These are phyloP conservation scores for Rhysida immarginata DNA, from an alignment of 1,140 invertebrate species.

Conservation along the genomic window DNA sequence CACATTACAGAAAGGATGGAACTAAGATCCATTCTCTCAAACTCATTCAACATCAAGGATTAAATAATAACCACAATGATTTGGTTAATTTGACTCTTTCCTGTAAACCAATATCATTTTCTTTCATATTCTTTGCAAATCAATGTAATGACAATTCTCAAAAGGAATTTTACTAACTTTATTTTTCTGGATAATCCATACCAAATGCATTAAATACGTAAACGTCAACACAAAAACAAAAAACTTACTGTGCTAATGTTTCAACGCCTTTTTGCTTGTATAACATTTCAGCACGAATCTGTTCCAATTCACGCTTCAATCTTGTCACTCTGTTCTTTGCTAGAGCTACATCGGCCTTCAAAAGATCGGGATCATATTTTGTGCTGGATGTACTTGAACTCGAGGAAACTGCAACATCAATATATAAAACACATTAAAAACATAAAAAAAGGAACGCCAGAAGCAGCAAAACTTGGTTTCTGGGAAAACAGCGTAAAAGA, in stretches of 20 bases:
- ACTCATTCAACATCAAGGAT: no score
- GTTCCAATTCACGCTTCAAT: slow-evolving; percentile 74
- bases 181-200: no score
- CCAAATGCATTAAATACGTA: no score
- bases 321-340: slow-evolving; percentile 74
- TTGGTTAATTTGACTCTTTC: no score
- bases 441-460: slow-evolving; percentile 14
- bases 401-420: no score
- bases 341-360: slow-evolving; percentile 79
- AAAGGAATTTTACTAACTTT: no score
- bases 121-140: no score
- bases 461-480: neutral
- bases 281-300: slow-evolving; percentile 78
- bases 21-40: no score
- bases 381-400: slow-evolving; percentile 73
- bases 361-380: slow-evolving; percentile 82
- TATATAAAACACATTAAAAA: slow-evolving; percentile 73
- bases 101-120: no score
- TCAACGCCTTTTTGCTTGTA: slow-evolving; percentile 83
- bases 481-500: neutral
- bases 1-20: no score
- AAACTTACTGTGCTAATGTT: slow-evolving; percentile 57
- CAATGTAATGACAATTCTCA: no score
- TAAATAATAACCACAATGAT: no score
- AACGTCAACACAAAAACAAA: neutral